Percentiles rank a stretch among this genome's conserved stretches.
These are phyloP conservation scores for Panopea generosa DNA, from an alignment of 2,888 invertebrate genomes.

Conservation along the genomic window DNA sequence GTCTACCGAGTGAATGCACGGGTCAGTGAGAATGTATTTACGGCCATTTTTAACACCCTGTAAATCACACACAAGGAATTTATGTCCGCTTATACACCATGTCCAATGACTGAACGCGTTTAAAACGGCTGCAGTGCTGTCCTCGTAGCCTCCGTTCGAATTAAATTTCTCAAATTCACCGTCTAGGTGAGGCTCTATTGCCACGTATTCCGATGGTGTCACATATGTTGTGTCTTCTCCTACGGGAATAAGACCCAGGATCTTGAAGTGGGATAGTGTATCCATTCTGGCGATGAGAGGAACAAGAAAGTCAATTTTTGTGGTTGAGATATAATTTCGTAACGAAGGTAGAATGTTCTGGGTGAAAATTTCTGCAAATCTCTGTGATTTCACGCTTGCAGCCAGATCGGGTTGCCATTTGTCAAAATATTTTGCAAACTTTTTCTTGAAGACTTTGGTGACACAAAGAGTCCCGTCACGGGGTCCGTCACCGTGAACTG, in stretches of 20 bases:
- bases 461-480: constrained; percentile 57
- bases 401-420: constrained; percentile 57
- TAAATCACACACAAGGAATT: constrained; percentile 58
- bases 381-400: constrained; percentile 53
- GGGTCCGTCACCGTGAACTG: constrained; percentile 57
- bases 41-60: constrained; percentile 59
- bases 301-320: constrained; percentile 49
- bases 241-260: constrained; percentile 53
- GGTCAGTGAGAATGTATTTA: constrained; percentile 57
- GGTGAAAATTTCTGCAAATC: constrained; percentile 49
- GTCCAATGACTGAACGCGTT: constrained; percentile 66
- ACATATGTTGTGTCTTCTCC: constrained; percentile 51
- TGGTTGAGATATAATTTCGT: constrained; percentile 36
- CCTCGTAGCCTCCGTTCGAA: constrained; percentile 56
- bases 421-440: constrained; percentile 56
- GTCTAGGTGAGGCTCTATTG: constrained; percentile 58
- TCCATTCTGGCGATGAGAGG: constrained; percentile 62
- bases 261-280: constrained; percentile 54
- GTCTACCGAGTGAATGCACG: constrained; percentile 60
- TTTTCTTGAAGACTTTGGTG: constrained; percentile 59
- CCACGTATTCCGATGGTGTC: constrained; percentile 49
- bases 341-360: constrained; percentile 35
- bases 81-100: constrained; percentile 57
- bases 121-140: constrained; percentile 41
- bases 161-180: constrained; percentile 62